A percentile compares a stretch with the other conserved stretches of the same genome.
These are phyloP conservation scores for Prunella himalayana DNA, from an alignment of 2,113 vertebrate genomes.

Conservation along the genomic window DNA sequence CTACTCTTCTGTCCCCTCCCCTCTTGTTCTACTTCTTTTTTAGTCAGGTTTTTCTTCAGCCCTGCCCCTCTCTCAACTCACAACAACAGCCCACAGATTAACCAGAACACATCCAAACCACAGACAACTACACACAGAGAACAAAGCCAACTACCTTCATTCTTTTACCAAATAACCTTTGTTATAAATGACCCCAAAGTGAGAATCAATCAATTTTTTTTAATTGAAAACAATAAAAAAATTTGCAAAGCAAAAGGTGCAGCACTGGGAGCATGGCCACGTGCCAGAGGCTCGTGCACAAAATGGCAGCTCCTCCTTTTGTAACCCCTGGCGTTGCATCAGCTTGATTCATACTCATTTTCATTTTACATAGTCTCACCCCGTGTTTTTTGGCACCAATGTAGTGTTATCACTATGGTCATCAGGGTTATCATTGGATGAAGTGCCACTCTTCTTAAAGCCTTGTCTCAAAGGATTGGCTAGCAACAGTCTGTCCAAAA, in stretches of 20 bases:
- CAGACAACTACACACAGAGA: fast-evolving
- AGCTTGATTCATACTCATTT: background rate
- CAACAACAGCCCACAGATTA: background rate
- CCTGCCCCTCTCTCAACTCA: background rate
- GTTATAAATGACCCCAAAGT: too few species aligned
- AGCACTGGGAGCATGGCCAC: background rate
- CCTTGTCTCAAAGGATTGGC: background rate
- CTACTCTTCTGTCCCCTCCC: background rate
- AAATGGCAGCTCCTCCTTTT: background rate
- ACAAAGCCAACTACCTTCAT: background rate
- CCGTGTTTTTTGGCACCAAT: background rate
- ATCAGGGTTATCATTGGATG: background rate
- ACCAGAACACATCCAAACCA: background rate
- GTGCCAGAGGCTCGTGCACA: background rate
- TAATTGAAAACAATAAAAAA: background rate
- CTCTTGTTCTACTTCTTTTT: background rate
- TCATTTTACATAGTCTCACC: background rate
- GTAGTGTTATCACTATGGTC: too few species aligned
- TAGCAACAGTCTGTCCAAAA: background rate
- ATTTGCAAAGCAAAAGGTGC: background rate
- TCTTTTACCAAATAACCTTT: background rate
- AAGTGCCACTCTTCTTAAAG: background rate
- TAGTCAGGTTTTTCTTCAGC: background rate
- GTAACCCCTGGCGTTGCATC: background rate
- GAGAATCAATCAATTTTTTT: too few species aligned